A percentile compares a stretch with the other conserved stretches of the same genome.
Evolutionary conservation across 1,140 invertebrate genomes (phyloP).

Genomic region (Antheraea mylitta): DNA sequence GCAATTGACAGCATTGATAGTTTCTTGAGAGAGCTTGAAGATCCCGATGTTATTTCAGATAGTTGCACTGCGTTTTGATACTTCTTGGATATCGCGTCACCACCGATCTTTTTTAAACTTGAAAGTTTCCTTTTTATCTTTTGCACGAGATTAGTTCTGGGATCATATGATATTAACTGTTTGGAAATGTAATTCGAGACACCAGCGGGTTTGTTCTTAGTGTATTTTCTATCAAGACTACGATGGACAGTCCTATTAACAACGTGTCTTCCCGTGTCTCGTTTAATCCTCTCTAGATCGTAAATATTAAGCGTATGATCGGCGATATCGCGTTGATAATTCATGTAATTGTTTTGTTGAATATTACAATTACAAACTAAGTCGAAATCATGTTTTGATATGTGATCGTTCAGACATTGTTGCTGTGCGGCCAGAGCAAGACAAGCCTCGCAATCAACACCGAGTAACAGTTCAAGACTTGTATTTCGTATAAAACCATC

Average conservation of each 20-base stretch:
- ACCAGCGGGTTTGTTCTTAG: constrained; percentile 69
- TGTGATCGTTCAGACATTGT: constrained; percentile 59
- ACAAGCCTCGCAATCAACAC: constrained; percentile 74
- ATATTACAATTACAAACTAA: constrained; percentile 73
- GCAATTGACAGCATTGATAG: constrained; percentile 67
- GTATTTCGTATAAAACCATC: constrained; percentile 75
- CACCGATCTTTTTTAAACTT: constrained; percentile 73
- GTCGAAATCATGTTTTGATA: constrained; percentile 65
- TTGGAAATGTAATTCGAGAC: constrained; percentile 74
- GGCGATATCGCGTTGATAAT: constrained; percentile 49
- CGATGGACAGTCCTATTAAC: constrained; percentile 61
- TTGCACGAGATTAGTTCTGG: constrained; percentile 68
- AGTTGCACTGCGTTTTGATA: constrained; percentile 68
- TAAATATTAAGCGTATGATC: constrained; percentile 68
- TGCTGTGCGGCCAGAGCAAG: constrained; percentile 59
- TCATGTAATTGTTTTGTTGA: constrained; percentile 65
- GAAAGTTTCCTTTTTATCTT: constrained; percentile 77
- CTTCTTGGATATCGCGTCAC: constrained; percentile 69
- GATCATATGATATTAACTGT: constrained; percentile 71
- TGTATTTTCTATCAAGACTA: constrained; percentile 72
- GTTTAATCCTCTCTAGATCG: constrained; percentile 66
- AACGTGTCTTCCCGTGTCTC: constrained; percentile 55
- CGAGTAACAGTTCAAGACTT: constrained; percentile 73
- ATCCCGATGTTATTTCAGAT: constrained; percentile 65
- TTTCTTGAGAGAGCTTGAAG: constrained; percentile 63